A percentile compares a stretch with the other conserved stretches of the same genome.
Evolutionary conservation across 2,888 invertebrate species (phyloP).

Genomic region (Polymixis flavicincta): DNA sequence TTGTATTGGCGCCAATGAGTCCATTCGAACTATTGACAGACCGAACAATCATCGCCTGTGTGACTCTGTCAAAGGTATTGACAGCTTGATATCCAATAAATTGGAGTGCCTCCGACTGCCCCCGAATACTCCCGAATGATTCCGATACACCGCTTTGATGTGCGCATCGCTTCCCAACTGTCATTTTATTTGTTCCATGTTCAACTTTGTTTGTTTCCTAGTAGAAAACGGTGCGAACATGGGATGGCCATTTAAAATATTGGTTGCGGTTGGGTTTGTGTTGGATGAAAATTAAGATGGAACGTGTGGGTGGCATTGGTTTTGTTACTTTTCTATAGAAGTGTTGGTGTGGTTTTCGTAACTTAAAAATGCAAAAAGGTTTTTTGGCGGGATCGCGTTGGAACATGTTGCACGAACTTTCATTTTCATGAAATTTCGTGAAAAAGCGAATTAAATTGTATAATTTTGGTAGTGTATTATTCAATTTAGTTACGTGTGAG

Average conservation of each 20-base stretch:
- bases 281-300: conserved; percentile 10
- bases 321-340: background rate
- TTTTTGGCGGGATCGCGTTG: too few species aligned
- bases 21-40: conserved; percentile 65
- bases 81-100: conserved; percentile 76
- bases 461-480: too few species aligned
- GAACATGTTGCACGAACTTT: too few species aligned
- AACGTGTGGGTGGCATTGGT: background rate
- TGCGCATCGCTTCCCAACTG: conserved; percentile 49
- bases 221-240: conserved; percentile 52
- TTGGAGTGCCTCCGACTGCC: conserved; percentile 66
- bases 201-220: conserved; percentile 48
- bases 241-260: conserved; percentile 55
- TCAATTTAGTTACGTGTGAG: too few species aligned
- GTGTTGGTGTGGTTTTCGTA: background rate
- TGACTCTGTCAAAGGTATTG: conserved; percentile 72
- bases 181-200: conserved; percentile 63
- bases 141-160: conserved; percentile 63
- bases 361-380: background rate
- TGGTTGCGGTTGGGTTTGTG: conserved; percentile 25
- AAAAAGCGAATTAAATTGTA: too few species aligned
- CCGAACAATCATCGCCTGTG: conserved; percentile 66
- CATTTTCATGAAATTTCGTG: too few species aligned
- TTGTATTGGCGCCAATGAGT: conserved; percentile 49
- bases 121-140: conserved; percentile 46